phyloP scores from a whole-genome alignment of 2,888 invertebrate genomes.

The Gordius sp. region DNA sequence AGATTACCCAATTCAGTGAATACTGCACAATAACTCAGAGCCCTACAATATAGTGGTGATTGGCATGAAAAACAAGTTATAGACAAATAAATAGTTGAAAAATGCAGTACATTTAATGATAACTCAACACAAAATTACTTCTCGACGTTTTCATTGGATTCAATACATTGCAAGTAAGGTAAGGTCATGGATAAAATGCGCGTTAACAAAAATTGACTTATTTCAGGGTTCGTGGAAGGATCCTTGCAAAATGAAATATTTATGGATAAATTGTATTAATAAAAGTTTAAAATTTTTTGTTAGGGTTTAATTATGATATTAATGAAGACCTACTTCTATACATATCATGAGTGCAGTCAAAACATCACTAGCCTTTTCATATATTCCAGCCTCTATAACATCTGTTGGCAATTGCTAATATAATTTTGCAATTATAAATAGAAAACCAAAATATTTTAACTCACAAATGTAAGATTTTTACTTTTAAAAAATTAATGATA shows the following conservation, averaged over 20 bases:
- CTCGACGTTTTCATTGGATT: not conserved
- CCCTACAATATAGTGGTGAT: not conserved
- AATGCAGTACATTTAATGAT: no score
- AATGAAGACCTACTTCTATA: not conserved
- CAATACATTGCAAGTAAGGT: not conserved
- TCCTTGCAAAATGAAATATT: slow-evolving; percentile 1
- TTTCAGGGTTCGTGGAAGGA: not conserved
- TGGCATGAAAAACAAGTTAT: no score
- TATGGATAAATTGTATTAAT: not conserved
- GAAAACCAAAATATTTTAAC: not conserved
- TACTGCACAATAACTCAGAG: not conserved
- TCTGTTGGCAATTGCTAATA: not conserved
- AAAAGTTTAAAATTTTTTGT: not conserved
- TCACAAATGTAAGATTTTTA: not conserved
- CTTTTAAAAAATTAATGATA: slow-evolving; percentile 6
- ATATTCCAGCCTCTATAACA: not conserved
- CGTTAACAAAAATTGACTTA: not conserved
- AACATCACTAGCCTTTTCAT: slow-evolving; percentile 7
- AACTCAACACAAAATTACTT: not conserved
- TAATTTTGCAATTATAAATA: not conserved
- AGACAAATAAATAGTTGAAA: no score
- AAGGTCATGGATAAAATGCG: not conserved
- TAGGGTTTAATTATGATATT: not conserved
- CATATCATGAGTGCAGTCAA: not conserved
- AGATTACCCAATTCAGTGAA: slow-evolving; percentile 6